Percentiles rank a stretch among this genome's conserved stretches.
Conservation (phyloP, 2,888 invertebrate species). For the Melinopterus prodromus region DNA sequence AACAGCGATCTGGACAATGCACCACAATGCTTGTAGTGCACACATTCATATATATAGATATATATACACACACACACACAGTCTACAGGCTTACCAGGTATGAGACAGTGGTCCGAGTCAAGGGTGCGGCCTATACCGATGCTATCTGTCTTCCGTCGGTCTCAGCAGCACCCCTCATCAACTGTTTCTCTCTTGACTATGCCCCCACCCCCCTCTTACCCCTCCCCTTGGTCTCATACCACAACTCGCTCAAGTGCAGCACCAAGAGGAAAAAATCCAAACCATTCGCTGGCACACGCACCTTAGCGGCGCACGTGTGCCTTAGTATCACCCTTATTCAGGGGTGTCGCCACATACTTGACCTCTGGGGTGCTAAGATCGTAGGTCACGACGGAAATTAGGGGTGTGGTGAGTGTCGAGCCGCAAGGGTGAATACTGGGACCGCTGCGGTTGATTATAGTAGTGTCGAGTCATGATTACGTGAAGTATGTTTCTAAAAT, state of each 20-base stretch:
- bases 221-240: background rate
- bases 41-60: conserved; percentile 17
- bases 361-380: background rate
- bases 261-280: conserved; percentile 49
- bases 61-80: background rate
- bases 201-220: conserved; percentile 29
- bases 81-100: conserved; percentile 36
- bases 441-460: no score
- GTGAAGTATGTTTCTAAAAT: no score
- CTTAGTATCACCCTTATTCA: conserved; percentile 49
- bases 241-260: no score
- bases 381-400: no score
- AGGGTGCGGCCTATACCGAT: conserved; percentile 55
- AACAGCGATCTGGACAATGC: conserved; percentile 49
- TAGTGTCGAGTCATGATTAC: no score
- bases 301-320: conserved; percentile 52
- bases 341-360: conserved; percentile 37
- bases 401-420: no score
- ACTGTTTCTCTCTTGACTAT: conserved; percentile 34
- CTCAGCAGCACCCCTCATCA: conserved; percentile 51
- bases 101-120: conserved; percentile 46
- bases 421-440: no score
- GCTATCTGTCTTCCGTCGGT: conserved; percentile 54
- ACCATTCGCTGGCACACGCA: conserved; percentile 51
- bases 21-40: conserved; percentile 48